Base-by-base conservation (phyloP, 2,797 vertebrate genomes). In the Atherinosoma microstoma region DNA sequence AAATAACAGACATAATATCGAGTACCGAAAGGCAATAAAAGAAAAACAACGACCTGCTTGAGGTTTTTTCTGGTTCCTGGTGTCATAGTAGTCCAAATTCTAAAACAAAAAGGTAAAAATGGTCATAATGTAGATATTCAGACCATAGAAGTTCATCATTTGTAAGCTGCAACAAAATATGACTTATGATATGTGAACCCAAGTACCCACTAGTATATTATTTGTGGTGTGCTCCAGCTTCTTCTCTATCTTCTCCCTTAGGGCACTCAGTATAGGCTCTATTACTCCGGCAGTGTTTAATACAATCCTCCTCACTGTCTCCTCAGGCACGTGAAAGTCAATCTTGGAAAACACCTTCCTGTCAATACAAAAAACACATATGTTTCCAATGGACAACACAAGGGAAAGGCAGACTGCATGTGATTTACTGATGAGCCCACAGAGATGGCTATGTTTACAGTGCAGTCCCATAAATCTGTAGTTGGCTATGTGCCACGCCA, bases 341-440 rank as follows among this genome's bases (percentile, higher is more conserved):
- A 96, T 78, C 87, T 94, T 96, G 74, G 90, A 92, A 84, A 96
- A 94, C 82, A 96, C 95, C 79, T 96, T 96, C 88, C 96, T 96
- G 78, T 81, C 57, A 45, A 71, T 38, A 72, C 6, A 64, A 9
- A 24, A 35, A 34, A 18, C 13, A 22, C 12, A 70, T 38, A 74
- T 77, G 74, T 76, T 80, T 84, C n/a, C 32, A 58, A 79, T 67
- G 34, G 22, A 76, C 36, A 51, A 61, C 76, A 80, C 9, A 30
- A 35, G n/a, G 38, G 29, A 29, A 20, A 68, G 53, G 20, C 27
- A 63, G 38, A 34, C 36, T 59, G 15, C 24, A 70, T 68, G 56
- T 66, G 61, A 75, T 61, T 77, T 40, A 68, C n/a, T 62, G 58
- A 80, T 67, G 64, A 76, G 68, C 62, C 54, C 34, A 40, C 4